Conservation (phyloP, 2,797 vertebrate genomes). For the Enteromius radiatus region DNA sequence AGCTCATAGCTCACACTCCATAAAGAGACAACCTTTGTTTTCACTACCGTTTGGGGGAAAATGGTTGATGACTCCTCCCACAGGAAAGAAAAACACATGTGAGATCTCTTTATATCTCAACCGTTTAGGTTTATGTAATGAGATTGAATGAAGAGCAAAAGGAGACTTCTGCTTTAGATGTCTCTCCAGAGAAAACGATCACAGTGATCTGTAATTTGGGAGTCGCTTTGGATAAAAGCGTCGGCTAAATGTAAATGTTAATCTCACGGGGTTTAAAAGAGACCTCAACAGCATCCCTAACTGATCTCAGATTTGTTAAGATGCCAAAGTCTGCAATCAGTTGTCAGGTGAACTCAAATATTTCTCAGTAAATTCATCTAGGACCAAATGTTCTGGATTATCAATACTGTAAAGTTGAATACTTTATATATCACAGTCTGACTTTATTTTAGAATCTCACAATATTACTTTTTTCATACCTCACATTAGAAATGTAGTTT, state of each 20-base stretch:
- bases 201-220: neutral
- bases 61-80: conserved; percentile 17
- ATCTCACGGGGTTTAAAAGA: neutral
- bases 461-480: neutral
- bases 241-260: neutral
- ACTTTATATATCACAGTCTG: neutral
- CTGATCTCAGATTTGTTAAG: neutral
- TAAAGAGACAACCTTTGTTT: conserved; percentile 62
- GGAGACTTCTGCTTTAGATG: neutral
- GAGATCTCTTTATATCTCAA: conserved; percentile 18
- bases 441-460: neutral
- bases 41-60: conserved; percentile 49
- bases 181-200: neutral
- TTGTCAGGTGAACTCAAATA: too few relatives aligned
- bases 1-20: conserved; percentile 57
- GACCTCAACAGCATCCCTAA: too few relatives aligned
- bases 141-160: neutral
- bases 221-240: neutral
- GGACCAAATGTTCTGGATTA: neutral
- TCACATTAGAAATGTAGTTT: neutral
- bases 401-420: neutral
- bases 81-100: conserved; percentile 13
- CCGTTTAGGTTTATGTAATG: too few relatives aligned
- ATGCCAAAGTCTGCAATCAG: neutral
- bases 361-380: neutral